Base-by-base conservation (phyloP, 2,113 vertebrate species). In the Rhinopomastus cyanomelas region DNA sequence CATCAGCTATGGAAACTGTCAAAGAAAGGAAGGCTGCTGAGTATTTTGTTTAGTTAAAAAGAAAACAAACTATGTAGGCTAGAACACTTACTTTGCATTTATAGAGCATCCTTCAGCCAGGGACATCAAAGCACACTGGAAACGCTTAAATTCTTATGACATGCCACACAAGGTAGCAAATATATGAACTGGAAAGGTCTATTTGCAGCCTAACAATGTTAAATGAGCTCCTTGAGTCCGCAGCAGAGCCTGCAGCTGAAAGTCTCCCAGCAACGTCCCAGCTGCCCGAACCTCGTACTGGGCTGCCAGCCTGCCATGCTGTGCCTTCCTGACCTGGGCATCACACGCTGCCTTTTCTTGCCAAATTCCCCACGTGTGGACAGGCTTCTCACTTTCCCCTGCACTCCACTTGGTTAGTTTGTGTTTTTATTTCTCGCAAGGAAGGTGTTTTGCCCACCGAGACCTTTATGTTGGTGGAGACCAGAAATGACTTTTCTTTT, bases 81-180 rank as follows among this genome's bases (percentile, higher is more conserved):
- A 91, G 78, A 93, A 81, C 73, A 96, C 96, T 96, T 94, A 95
- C 91, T 96, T 95, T 87, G 74, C 90, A 94, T 91, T 96, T 95
- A 93, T 83, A 95, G 53, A 88, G 82, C 95, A 93, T 96, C 39
- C 92, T 95, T 95, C 85, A 90, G 39, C 77, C 83, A 86, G 37
- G 37, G 75, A 90, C 86, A 93, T 91, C 87, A 92, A 89, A 95
- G 64, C 52, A 69, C 81, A 79, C 26, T 52, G 82, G 56, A 85
- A 89, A 48, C 39, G 37, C 76, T 59, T 51, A 66, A 88, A 87
- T 66, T 62, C 83, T 79, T 81, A 71, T 0, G 30, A 87, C 19
- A 1, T 3, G 21, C 49, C 78, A 53, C 29, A 29, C 0, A 3
- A 64, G 32, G 55, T 52, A 71, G 60, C 37, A 92, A 86, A 91